Percentiles rank a stretch among this genome's conserved stretches.
phyloP scores from a whole-genome alignment of 2,113 vertebrate species.

The Paramisgurnus dabryanus region DNA sequence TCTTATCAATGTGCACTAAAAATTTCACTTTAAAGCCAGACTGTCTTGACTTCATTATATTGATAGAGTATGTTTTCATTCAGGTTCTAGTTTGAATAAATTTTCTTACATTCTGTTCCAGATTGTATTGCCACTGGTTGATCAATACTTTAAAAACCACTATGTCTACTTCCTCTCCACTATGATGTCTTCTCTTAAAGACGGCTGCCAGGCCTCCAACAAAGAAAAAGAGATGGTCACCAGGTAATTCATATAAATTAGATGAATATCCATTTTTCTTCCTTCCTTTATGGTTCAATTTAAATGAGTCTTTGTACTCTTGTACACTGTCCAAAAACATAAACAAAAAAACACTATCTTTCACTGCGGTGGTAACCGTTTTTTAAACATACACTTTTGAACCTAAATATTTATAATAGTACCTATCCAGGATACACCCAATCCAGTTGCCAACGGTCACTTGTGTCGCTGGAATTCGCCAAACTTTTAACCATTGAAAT shows the following conservation, averaged over 20 bases:
- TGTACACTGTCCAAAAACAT: too few relatives aligned
- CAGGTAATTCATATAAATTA: slow-evolving; percentile 73
- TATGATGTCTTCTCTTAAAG: slow-evolving; percentile 77
- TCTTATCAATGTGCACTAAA: slow-evolving; percentile 5
- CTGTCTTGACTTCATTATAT: neutral
- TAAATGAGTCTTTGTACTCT: too few relatives aligned
- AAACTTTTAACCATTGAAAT: too few relatives aligned
- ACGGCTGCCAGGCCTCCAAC: slow-evolving; percentile 84
- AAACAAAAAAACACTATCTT: too few relatives aligned
- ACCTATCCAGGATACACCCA: too few relatives aligned
- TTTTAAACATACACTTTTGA: too few relatives aligned
- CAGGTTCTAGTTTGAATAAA: neutral
- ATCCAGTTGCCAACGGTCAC: too few relatives aligned
- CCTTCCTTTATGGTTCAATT: too few relatives aligned
- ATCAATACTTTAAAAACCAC: slow-evolving; percentile 93
- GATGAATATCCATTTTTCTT: too few relatives aligned
- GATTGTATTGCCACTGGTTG: slow-evolving; percentile 90
- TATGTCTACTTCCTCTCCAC: slow-evolving; percentile 86
- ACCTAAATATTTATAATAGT: too few relatives aligned
- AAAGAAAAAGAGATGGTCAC: slow-evolving; percentile 96
- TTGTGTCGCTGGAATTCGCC: too few relatives aligned
- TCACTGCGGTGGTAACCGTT: too few relatives aligned
- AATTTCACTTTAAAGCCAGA: neutral
- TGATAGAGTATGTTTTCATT: neutral
- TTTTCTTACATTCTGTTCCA: slow-evolving; percentile 60